These are phyloP conservation scores for Bombus soroeensis DNA, from an alignment of 1,140 invertebrate species.

Conservation along the genomic window DNA sequence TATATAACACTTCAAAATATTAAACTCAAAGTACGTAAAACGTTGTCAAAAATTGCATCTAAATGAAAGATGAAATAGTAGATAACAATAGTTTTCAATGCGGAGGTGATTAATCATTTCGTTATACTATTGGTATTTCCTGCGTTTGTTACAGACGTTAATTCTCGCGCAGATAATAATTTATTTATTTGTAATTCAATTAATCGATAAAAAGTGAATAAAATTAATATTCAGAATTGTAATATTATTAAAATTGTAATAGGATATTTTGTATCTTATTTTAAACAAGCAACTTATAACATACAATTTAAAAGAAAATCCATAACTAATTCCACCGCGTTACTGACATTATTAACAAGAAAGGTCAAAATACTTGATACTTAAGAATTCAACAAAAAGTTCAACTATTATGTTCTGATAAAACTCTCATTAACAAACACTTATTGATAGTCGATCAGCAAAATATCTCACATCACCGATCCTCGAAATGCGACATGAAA, in stretches of 20 bases:
- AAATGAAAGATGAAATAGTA: not conserved
- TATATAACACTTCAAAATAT: no score
- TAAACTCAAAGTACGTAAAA: no score
- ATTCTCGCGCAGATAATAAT: not conserved
- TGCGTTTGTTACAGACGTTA: no score
- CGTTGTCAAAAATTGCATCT: not conserved
- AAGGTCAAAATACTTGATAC: no score
- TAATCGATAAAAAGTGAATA: not conserved
- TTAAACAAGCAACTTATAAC: not conserved
- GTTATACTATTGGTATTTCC: not conserved
- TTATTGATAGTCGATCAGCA: not conserved
- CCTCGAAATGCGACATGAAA: no score
- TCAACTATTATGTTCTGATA: not conserved
- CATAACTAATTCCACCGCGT: not conserved
- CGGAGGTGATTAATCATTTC: not conserved
- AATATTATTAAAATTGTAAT: not conserved
- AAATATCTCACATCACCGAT: not conserved
- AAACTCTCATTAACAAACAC: not conserved
- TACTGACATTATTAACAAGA: no score
- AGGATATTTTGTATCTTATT: not conserved
- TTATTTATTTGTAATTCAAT: not conserved
- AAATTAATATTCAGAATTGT: not conserved
- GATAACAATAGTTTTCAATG: no score
- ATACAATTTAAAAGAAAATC: not conserved
- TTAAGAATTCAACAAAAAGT: no score